These are phyloP conservation scores for Isoperla grammatica DNA, from an alignment of 2,888 invertebrate species.

Conservation along the genomic window DNA sequence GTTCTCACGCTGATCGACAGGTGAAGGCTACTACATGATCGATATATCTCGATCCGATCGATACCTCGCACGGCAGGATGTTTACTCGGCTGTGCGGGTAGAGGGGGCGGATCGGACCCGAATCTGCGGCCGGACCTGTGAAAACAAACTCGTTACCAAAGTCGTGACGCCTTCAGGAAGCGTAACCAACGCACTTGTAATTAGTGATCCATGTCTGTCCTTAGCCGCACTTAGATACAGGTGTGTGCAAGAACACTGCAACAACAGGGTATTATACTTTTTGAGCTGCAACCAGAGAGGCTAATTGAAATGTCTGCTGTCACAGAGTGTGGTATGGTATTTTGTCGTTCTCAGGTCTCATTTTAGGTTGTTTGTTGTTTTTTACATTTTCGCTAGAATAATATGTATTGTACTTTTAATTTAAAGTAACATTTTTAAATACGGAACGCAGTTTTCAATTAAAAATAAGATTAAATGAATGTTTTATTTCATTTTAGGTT, in stretches of 20 bases:
- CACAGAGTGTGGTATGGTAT: no score
- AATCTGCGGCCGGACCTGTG: no score
- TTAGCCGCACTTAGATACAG: conserved; percentile 2
- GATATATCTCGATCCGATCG: conserved; percentile 11
- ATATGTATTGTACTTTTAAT: no score
- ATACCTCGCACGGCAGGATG: conserved; percentile 2
- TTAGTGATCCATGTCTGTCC: conserved; percentile 12
- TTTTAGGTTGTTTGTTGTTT: no score
- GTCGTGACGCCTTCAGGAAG: conserved; percentile 23
- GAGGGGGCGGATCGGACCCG: background rate
- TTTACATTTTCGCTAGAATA: no score
- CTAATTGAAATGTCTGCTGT: background rate
- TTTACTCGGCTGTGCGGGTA: conserved; percentile 2
- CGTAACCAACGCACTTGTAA: conserved; percentile 19
- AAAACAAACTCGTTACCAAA: background rate
- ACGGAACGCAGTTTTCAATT: no score
- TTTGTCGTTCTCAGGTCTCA: no score
- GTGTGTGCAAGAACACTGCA: background rate
- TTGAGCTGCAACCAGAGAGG: background rate
- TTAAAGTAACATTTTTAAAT: no score
- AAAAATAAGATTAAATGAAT: no score
- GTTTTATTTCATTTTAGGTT: no score
- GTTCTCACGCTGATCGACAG: background rate
- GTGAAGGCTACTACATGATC: conserved; percentile 12
- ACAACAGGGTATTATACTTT: background rate